Percentiles rank a stretch among this genome's conserved stretches.
These are phyloP conservation scores for Elgaria multicarinata DNA, from an alignment of 2,113 vertebrate species.

Conservation along the genomic window DNA sequence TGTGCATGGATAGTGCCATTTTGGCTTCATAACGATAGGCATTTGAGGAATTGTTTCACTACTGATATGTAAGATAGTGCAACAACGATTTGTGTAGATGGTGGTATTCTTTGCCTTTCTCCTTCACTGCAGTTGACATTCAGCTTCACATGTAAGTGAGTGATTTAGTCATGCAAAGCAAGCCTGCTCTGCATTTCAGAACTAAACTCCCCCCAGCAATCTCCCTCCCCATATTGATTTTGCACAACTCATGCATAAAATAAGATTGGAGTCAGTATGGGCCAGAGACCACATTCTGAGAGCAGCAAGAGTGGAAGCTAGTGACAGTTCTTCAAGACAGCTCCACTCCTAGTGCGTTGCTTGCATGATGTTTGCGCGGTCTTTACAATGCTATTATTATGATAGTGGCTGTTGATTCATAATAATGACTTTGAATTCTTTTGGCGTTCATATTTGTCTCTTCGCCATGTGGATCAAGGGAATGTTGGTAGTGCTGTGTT, in stretches of 20 bases:
- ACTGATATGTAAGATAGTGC: background rate
- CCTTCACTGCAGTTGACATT: background rate
- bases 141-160: background rate
- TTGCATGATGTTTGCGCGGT: background rate
- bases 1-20: background rate
- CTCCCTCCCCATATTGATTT: background rate
- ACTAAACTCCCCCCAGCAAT: background rate
- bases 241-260: background rate
- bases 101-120: background rate
- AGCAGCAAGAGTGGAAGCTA: background rate
- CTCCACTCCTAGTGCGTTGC: background rate
- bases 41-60: background rate
- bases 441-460: background rate
- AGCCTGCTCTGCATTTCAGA: background rate
- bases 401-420: background rate
- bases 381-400: background rate
- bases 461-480: background rate
- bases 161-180: background rate
- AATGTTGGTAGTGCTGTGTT: background rate
- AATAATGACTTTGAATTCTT: background rate
- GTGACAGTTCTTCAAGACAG: too few species aligned
- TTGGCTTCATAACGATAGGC: background rate
- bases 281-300: background rate
- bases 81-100: background rate
- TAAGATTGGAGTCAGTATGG: background rate